Conservation (phyloP, 2,797 vertebrate species). For the Parauchenoglanis punctatus region DNA sequence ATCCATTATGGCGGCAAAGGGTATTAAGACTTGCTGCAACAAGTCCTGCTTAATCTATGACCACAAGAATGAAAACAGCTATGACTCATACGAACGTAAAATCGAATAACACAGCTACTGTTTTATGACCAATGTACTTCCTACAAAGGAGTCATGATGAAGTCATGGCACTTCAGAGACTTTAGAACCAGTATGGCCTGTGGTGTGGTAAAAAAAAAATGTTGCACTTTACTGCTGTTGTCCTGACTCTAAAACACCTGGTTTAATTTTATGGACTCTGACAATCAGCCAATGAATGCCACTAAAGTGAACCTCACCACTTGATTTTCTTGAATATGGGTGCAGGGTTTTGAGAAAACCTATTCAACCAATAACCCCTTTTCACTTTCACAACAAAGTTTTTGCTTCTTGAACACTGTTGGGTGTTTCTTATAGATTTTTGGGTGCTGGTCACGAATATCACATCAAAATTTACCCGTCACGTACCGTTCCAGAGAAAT, state of each 20-base stretch:
- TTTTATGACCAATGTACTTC: constrained; percentile 14
- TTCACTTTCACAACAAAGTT: too few species aligned
- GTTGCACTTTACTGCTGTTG: neutral
- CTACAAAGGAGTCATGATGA: constrained; percentile 1
- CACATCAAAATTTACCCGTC: too few species aligned
- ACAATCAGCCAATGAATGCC: neutral
- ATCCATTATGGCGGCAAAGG: neutral
- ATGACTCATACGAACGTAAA: constrained; percentile 18
- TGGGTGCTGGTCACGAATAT: too few species aligned
- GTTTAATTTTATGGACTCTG: neutral
- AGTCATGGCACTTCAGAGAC: constrained; percentile 2
- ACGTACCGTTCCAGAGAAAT: too few species aligned
- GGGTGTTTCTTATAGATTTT: too few species aligned
- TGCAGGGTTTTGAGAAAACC: neutral
- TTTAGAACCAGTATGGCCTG: constrained; percentile 2
- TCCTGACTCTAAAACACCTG: neutral
- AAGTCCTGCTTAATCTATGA: constrained; percentile 23
- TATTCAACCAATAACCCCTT: neutral
- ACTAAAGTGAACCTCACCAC: neutral
- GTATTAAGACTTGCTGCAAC: constrained; percentile 18
- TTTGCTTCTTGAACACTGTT: too few species aligned
- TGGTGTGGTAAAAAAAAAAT: neutral
- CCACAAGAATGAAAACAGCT: constrained; percentile 19
- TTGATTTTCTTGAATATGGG: neutral
- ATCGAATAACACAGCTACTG: constrained; percentile 12